phyloP scores from a whole-genome alignment of 2,888 invertebrate genomes.

The Drosophila diplacantha region DNA sequence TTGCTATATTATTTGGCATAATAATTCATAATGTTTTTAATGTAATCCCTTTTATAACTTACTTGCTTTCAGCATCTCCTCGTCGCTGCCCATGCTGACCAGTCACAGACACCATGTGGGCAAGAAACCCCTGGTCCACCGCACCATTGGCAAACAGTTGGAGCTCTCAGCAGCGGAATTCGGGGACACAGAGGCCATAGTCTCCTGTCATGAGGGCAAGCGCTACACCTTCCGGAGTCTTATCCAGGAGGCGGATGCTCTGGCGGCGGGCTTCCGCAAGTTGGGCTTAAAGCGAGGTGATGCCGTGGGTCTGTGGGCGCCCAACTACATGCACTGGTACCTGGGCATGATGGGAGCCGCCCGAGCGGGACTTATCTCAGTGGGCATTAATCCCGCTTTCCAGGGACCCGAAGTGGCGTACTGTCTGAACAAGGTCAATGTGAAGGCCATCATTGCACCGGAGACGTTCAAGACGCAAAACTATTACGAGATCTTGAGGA shows the following conservation, averaged over 20 bases:
- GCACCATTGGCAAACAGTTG: conserved; percentile 81
- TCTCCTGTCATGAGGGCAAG: conserved; percentile 79
- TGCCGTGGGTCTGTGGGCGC: conserved; percentile 87
- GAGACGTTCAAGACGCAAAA: conserved; percentile 82
- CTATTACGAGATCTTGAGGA: conserved; percentile 83
- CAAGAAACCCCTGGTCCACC: conserved; percentile 78
- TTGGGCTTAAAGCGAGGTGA: conserved; percentile 86
- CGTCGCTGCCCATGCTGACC: conserved; percentile 16
- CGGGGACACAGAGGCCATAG: conserved; percentile 80
- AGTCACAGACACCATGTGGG: conserved; percentile 80
- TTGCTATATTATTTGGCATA: too few species aligned
- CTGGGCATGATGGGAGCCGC: conserved; percentile 84
- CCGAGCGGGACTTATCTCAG: conserved; percentile 85
- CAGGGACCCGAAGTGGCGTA: conserved; percentile 84
- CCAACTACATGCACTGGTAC: conserved; percentile 88
- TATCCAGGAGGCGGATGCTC: conserved; percentile 80
- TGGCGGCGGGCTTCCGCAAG: conserved; percentile 85
- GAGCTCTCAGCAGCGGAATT: conserved; percentile 79
- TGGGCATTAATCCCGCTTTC: conserved; percentile 88
- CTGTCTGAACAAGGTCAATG: conserved; percentile 84
- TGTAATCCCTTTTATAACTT: not conserved
- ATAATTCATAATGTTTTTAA: too few species aligned
- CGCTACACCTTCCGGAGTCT: conserved; percentile 80
- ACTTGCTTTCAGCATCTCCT: conserved; percentile 36
- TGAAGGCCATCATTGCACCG: conserved; percentile 83